phyloP scores from a whole-genome alignment of 1,140 invertebrate species.

The Ridgeia piscesae region DNA sequence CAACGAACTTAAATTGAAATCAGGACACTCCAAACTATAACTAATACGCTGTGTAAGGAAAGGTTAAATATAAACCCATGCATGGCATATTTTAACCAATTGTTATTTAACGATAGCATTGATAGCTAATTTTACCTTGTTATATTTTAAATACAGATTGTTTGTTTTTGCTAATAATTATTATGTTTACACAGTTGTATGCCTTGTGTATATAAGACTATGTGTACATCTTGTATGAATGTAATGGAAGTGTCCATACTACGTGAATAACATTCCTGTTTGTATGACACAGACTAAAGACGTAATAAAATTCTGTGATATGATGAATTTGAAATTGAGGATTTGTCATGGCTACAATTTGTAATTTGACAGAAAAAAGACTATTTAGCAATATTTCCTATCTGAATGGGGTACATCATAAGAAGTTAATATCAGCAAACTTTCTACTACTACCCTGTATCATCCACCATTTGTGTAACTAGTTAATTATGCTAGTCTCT shows the following conservation, averaged over 20 bases:
- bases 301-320: neutral
- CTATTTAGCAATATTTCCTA: neutral
- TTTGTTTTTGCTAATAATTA: neutral
- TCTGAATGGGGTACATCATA: too few relatives aligned
- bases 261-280: slow-evolving; percentile 4
- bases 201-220: neutral
- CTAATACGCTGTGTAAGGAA: neutral
- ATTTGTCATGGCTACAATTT: neutral
- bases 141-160: neutral
- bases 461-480: neutral
- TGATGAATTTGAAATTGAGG: neutral
- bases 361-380: neutral
- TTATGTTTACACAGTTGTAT: neutral
- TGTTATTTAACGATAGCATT: slow-evolving; percentile 8
- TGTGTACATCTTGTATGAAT: neutral
- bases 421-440: too few relatives aligned
- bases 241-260: neutral
- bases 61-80: too few relatives aligned
- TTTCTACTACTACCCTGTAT: neutral
- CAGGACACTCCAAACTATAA: neutral
- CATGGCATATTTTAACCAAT: neutral
- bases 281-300: neutral
- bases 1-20: slow-evolving; percentile 65
- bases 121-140: neutral
- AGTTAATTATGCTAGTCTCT: too few relatives aligned